Conservation (phyloP, 2,797 vertebrate genomes). For the Karalla daura region DNA sequence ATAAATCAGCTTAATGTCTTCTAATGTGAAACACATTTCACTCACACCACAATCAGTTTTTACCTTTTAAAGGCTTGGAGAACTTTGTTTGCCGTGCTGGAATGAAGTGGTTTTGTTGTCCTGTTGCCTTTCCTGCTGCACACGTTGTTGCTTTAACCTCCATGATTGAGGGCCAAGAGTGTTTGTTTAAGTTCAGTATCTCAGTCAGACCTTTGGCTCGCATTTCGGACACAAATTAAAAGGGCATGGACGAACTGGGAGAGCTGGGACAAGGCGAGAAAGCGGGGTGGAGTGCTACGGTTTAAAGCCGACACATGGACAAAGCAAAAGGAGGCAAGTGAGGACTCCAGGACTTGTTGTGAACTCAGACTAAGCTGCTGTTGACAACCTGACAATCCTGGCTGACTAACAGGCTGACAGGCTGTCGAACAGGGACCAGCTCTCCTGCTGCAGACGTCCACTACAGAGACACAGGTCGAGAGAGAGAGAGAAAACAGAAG, state of each 20-base stretch:
- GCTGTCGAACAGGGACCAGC: conserved; percentile 44
- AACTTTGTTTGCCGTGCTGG: conserved; percentile 22
- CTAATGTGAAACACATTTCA: conserved; percentile 65
- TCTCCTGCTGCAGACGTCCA: conserved; percentile 32
- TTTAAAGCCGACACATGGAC: conserved; percentile 16
- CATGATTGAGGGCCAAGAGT: conserved; percentile 40
- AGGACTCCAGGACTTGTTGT: conserved; percentile 29
- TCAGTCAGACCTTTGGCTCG: conserved; percentile 65
- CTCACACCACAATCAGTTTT: conserved; percentile 31
- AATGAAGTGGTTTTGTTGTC: conserved; percentile 50
- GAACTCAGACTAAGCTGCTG: conserved; percentile 51
- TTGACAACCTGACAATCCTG: conserved; percentile 57
- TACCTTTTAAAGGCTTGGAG: conserved; percentile 44
- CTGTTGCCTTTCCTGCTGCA: conserved; percentile 29
- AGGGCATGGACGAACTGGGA: conserved; percentile 22
- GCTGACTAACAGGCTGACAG: conserved; percentile 50
- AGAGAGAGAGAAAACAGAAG: conserved; percentile 20
- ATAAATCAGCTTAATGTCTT: conserved; percentile 67
- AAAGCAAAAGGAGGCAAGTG: conserved; percentile 8
- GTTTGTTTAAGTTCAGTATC: conserved; percentile 73
- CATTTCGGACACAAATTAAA: conserved; percentile 34
- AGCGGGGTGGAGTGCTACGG: not conserved
- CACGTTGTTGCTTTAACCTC: conserved; percentile 67
- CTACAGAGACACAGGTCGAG: conserved; percentile 25
- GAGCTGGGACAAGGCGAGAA: conserved; percentile 1